A percentile compares a stretch with the other conserved stretches of the same genome.
Evolutionary conservation across 2,113 vertebrate species (phyloP).

Genomic region (Equus quagga): DNA sequence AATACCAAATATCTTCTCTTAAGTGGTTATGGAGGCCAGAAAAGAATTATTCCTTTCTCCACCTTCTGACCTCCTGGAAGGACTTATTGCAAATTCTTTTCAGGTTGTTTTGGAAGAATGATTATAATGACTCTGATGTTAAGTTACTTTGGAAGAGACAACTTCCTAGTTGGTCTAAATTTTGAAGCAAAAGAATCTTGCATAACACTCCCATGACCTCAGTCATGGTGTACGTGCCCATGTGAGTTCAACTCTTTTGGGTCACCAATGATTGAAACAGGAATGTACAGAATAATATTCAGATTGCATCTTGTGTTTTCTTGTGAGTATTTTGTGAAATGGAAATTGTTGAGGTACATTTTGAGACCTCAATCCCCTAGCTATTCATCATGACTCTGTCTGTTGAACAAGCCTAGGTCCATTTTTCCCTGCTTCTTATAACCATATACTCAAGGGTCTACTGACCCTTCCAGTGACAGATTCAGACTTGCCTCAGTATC

Average conservation of each 20-base stretch:
- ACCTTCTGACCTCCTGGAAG: not conserved
- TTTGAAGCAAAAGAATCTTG: constrained; percentile 18
- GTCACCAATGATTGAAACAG: not conserved
- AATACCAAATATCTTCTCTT: not conserved
- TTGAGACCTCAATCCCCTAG: not conserved
- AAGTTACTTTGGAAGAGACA: constrained; percentile 18
- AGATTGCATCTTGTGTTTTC: not conserved
- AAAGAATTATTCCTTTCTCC: not conserved
- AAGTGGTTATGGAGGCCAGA: not conserved
- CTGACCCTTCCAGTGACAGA: not conserved
- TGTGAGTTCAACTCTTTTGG: not conserved
- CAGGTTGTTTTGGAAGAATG: constrained; percentile 15
- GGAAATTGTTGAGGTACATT: not conserved
- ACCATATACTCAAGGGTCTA: not conserved
- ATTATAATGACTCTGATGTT: not conserved
- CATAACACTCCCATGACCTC: not conserved
- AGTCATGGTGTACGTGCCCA: not conserved
- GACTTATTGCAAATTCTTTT: constrained; percentile 16
- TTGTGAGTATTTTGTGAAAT: not conserved
- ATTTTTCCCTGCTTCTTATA: not conserved
- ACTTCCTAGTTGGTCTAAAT: not conserved
- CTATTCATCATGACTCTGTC: not conserved
- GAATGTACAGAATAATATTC: constrained; percentile 2
- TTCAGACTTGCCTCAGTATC: not conserved
- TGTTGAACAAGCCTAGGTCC: not conserved